Conservation (phyloP, 1,140 invertebrate genomes). For the Drosophila pseudoananassae region DNA sequence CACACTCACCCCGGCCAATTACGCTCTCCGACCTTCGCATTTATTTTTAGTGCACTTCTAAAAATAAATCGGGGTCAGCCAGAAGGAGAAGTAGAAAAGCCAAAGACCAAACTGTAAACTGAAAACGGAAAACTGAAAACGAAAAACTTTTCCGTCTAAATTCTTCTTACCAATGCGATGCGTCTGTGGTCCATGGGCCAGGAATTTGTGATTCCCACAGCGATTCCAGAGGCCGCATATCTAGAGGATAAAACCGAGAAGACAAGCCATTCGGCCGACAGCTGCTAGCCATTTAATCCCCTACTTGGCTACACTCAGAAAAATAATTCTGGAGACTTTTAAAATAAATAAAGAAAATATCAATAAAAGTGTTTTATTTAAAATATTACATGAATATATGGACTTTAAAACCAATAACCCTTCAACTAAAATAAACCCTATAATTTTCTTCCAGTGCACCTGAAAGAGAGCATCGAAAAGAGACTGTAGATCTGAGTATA, state of each 20-base stretch:
- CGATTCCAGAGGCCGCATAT: not conserved
- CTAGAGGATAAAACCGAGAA: conserved; percentile 1
- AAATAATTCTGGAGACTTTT: no score
- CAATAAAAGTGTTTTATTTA: no score
- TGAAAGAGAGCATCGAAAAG: not conserved
- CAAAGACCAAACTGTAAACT: not conserved
- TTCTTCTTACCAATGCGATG: not conserved
- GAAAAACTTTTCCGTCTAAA: not conserved
- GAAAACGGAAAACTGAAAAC: not conserved
- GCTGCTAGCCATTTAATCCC: not conserved
- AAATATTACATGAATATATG: no score
- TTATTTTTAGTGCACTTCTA: conserved; percentile 78
- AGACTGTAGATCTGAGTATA: conserved; percentile 1
- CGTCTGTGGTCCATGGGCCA: conserved; percentile 1
- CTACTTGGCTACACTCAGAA: not conserved
- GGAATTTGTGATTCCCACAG: not conserved
- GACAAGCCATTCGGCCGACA: not conserved
- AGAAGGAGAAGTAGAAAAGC: conserved; percentile 22
- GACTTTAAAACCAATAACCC: no score
- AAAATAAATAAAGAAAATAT: no score
- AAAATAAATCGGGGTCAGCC: conserved; percentile 78
- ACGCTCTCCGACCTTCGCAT: conserved; percentile 77
- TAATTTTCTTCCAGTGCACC: conserved; percentile 3
- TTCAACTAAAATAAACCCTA: not conserved
- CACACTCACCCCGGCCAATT: conserved; percentile 37